A percentile compares a stretch with the other conserved stretches of the same genome.
Evolutionary conservation across 2,113 vertebrate genomes (phyloP).

Genomic region (Gallinago media): DNA sequence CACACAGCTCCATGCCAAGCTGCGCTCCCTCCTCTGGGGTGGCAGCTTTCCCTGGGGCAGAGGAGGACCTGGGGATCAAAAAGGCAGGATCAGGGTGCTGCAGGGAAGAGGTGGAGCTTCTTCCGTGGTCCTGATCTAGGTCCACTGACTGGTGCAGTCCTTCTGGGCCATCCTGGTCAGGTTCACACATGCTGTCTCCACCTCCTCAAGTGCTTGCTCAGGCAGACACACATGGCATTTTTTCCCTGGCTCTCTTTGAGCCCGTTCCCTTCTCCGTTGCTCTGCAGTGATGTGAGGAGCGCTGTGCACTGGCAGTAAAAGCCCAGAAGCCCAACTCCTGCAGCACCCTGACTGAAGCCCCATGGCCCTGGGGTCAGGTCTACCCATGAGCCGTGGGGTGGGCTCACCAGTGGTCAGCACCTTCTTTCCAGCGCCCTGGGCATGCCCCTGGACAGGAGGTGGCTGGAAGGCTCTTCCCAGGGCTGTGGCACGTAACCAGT

Average conservation of each 20-base stretch:
- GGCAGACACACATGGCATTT: too few relatives aligned
- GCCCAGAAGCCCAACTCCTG: background rate
- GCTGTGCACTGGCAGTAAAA: background rate
- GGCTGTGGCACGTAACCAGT: background rate
- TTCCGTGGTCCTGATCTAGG: background rate
- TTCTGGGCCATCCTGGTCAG: background rate
- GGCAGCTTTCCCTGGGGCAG: background rate
- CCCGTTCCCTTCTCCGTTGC: too few relatives aligned
- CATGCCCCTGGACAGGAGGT: too few relatives aligned
- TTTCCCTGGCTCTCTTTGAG: too few relatives aligned
- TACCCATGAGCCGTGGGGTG: background rate
- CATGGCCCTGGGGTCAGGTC: background rate
- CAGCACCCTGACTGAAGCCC: background rate
- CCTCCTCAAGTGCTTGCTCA: rapidly evolving
- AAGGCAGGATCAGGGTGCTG: background rate
- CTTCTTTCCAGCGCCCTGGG: too few relatives aligned
- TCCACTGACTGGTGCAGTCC: background rate
- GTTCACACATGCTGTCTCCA: background rate
- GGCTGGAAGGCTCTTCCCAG: background rate
- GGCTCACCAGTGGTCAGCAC: background rate
- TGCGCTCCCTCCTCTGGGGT: background rate
- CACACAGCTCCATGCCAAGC: background rate
- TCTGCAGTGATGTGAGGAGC: too few relatives aligned
- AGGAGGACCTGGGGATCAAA: background rate
- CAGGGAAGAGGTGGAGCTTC: background rate